Base-by-base conservation (phyloP, 2,888 invertebrate species). In the Dryobotodes eremita region DNA sequence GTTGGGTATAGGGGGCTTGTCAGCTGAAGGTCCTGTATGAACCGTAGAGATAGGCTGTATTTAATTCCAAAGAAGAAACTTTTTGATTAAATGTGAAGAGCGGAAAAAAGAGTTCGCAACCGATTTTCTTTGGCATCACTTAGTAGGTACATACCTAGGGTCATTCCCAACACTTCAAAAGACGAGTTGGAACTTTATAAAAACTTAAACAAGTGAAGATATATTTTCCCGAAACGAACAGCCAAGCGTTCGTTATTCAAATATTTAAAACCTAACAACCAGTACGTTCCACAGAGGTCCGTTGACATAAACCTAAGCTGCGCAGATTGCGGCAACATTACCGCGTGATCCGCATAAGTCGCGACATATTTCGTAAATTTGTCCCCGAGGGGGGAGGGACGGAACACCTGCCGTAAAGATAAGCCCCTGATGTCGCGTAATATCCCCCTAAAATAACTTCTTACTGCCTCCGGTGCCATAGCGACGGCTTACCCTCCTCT, bases 401-500 rank as follows among this genome's bases (percentile, higher is more conserved):
- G 94, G 95, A 95, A 95, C 96, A 96, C 96, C 97, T 97, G 96
- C 96, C 96, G 96, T 96, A 96, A 96, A 97, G 97, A 97, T 97
- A 97, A 97, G 96, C 96, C 93, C 91, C 93, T 93, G 95, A 95
- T 95, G 95, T 94, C 94, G 93, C 95, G 95, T 95, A 95, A 95
- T 95, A 95, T 95, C 93, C 96, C 96, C 96, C 96, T 96, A 95
- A 96, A 96, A 96, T 96, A 96, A 96, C 96, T 96, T 96, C 96
- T 96, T 96, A 96, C 95, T 94, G 95, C 96, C 96, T 95, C 95
- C 96, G 96, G 96, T 93, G 95, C 95, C 93, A 95, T 94, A 93
- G 94, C 95, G 94, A 96, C 95, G 92, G 89, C 91, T 89, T 90
- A 88, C 91, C 93, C 93, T 91, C 92, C 82, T 83, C 85, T 84